phyloP scores from a whole-genome alignment of 2,888 invertebrate genomes.

The Platerodrilus igneus region DNA sequence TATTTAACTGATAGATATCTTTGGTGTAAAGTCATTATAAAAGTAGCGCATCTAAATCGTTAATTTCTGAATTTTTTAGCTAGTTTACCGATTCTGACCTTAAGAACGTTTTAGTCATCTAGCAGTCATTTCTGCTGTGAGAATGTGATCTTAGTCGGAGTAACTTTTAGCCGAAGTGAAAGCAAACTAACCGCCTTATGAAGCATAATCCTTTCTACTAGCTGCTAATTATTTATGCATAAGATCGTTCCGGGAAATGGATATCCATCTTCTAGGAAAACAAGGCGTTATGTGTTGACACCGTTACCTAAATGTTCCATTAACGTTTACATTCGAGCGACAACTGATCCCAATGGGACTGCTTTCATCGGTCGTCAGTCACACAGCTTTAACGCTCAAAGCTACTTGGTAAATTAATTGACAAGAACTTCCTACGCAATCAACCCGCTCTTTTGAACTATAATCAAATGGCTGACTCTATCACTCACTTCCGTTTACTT shows the following conservation, averaged over 20 bases:
- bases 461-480: too few species aligned
- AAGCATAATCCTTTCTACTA: slow-evolving; percentile 13
- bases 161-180: slow-evolving; percentile 12
- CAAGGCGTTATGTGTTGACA: slow-evolving; percentile 15
- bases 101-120: too few species aligned
- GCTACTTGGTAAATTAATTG: slow-evolving; percentile 28
- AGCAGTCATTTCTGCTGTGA: too few species aligned
- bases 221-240: slow-evolving; percentile 20
- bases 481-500: too few species aligned
- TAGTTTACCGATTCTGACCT: too few species aligned
- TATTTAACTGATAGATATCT: too few species aligned
- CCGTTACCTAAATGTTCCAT: slow-evolving; percentile 15
- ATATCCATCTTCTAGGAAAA: slow-evolving; percentile 15
- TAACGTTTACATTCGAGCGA: slow-evolving; percentile 16
- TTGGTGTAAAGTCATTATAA: too few species aligned
- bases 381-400: slow-evolving; percentile 29
- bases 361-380: slow-evolving; percentile 30
- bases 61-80: too few species aligned
- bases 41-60: too few species aligned
- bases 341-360: slow-evolving; percentile 9
- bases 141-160: too few species aligned
- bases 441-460: too few species aligned
- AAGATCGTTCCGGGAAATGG: slow-evolving; percentile 17
- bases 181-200: slow-evolving; percentile 12
- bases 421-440: slow-evolving; percentile 19